These are phyloP conservation scores for Drosophila lacertosa DNA, from an alignment of 1,140 invertebrate genomes.

Conservation along the genomic window DNA sequence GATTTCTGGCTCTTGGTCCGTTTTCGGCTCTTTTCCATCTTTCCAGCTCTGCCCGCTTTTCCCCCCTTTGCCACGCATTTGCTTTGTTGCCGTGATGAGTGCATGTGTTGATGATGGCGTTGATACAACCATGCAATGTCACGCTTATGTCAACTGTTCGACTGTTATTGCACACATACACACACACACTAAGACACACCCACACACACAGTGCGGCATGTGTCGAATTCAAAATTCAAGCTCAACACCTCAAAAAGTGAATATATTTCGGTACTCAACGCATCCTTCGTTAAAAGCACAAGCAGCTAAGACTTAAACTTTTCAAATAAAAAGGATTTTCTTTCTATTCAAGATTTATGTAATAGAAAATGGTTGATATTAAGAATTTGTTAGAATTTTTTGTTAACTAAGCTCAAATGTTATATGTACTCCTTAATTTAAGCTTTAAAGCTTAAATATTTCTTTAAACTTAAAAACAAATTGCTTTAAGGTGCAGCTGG, in stretches of 20 bases:
- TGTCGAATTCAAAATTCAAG: neutral
- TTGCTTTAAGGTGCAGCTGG: neutral
- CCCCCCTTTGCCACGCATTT: neutral
- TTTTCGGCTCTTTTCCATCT: neutral
- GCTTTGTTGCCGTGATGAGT: constrained; percentile 46
- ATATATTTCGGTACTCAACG: too few relatives aligned
- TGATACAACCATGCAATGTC: constrained; percentile 72
- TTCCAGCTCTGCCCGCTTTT: neutral
- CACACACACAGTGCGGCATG: neutral
- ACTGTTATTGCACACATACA: constrained; percentile 58
- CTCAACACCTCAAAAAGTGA: neutral
- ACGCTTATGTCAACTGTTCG: constrained; percentile 74
- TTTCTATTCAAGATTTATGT: too few relatives aligned
- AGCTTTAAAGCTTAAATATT: too few relatives aligned
- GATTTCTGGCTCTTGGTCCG: constrained; percentile 8
- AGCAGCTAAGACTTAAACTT: too few relatives aligned
- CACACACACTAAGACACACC: constrained; percentile 7
- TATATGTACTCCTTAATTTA: too few relatives aligned
- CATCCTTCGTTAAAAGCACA: too few relatives aligned
- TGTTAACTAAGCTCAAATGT: too few relatives aligned
- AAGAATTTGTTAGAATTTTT: too few relatives aligned
- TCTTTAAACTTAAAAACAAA: too few relatives aligned
- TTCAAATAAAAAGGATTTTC: too few relatives aligned
- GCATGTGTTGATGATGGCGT: constrained; percentile 73
- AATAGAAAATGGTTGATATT: too few relatives aligned